These are phyloP conservation scores for Agrochola macilenta DNA, from an alignment of 2,888 invertebrate species.

Conservation along the genomic window DNA sequence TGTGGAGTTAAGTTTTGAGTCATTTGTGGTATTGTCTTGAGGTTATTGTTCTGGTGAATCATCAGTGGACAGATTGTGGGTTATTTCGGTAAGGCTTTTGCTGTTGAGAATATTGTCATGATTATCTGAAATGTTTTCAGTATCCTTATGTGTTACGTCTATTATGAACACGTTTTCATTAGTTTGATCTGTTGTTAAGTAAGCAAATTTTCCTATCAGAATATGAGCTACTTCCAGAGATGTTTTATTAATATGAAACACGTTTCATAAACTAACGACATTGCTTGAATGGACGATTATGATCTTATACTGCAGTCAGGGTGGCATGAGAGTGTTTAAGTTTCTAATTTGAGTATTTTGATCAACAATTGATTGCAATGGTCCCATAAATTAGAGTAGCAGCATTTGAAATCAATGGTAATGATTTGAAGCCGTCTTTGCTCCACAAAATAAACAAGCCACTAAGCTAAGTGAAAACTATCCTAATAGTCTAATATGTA, in stretches of 20 bases:
- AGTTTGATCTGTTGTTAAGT: background rate
- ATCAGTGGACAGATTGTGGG: slow-evolving; percentile 13
- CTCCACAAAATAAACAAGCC: background rate
- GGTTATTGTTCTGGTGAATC: slow-evolving; percentile 52
- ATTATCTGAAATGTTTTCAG: background rate
- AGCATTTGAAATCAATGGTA: slow-evolving; percentile 17
- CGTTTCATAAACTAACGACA: background rate
- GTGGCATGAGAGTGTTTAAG: background rate
- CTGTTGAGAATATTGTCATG: background rate
- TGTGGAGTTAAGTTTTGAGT: slow-evolving; percentile 47
- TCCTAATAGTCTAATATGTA: slow-evolving; percentile 26
- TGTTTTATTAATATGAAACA: background rate
- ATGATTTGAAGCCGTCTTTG: background rate
- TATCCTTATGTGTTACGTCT: background rate
- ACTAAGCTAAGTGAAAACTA: slow-evolving; percentile 32
- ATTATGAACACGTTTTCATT: no score
- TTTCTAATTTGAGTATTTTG: slow-evolving; percentile 14
- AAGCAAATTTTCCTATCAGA: background rate
- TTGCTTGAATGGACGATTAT: no score
- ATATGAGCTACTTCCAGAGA: background rate
- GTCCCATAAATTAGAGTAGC: background rate
- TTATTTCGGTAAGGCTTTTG: slow-evolving; percentile 17
- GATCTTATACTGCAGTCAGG: background rate
- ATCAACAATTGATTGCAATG: slow-evolving; percentile 8
- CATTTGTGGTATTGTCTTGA: slow-evolving; percentile 48